Base-by-base conservation (phyloP, 2,113 vertebrate genomes). In the Gallinago jamesoni region DNA sequence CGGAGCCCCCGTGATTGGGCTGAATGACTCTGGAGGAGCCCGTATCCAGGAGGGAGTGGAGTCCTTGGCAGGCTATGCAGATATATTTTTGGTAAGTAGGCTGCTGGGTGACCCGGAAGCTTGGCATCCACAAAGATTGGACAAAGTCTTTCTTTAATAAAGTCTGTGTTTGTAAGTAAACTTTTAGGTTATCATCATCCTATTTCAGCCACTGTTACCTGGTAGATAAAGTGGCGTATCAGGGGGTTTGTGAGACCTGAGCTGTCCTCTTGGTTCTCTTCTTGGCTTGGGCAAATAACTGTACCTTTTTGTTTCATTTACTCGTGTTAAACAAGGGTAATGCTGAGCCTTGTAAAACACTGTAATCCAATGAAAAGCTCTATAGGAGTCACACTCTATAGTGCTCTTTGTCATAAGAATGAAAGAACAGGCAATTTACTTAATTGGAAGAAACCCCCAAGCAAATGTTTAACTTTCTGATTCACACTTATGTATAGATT, bases 1-100 rank as follows among this genome's bases (percentile, higher is more conserved):
- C 17, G 99, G 99, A 45, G 99, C 99, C 12, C 99, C 99, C 0
- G 99, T 99, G 87, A 99, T 99, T 41, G 99, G 99, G 45, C 97
- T 99, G 88, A 99, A 99, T 60, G 99, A 99, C 97, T 99, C 99
- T 0, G 99, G 99, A 68, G 99, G 99, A 77, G 99, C 99, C 60
- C 98, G 99, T 28, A 99, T 99, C 96, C 99, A 99, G 97, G 99
- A 99, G 94, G 99, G 99, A 35, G 99, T 99, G 47, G 99, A 99
- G 95, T 99, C 99, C 70, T 97, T 99, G 95, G 99, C 99, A 55
- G 99, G 99, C 96, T 99, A 99, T 10, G 99, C 99, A 33, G 99
- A 99, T 91, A 99, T 99, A 81, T 99, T 99, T 97, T 96, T 99
- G 98, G 99, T 99, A 93, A 98, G 97, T 93, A 55, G 77, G n/a